phyloP scores from a whole-genome alignment of 92 coral and sea anemone species.

The Bergia sp. region DNA sequence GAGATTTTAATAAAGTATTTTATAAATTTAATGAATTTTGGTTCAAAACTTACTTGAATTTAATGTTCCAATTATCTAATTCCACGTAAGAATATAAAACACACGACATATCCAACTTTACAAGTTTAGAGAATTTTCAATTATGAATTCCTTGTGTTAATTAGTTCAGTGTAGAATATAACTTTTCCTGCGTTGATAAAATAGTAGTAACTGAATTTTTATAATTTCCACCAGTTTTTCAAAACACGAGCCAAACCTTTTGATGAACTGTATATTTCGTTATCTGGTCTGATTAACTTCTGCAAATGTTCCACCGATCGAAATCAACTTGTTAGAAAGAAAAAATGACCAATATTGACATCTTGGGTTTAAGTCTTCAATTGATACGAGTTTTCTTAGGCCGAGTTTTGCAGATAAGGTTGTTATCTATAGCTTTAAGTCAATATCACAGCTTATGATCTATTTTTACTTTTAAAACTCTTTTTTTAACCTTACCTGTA shows the following conservation, averaged over 20 bases:
- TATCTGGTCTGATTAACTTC: not conserved
- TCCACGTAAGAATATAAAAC: not conserved
- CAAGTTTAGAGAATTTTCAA: not conserved
- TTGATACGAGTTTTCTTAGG: not conserved
- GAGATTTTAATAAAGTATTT: not conserved
- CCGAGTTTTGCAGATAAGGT: not conserved
- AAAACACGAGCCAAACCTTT: not conserved
- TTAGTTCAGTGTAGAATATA: not conserved
- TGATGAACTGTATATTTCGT: not conserved
- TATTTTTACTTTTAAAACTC: not conserved
- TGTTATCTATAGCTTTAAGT: not conserved
- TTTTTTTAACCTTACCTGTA: conserved; percentile 14
- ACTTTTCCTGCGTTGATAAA: not conserved
- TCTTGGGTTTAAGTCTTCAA: not conserved
- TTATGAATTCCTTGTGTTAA: not conserved
- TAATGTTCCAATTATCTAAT: not conserved
- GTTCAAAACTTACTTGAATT: not conserved
- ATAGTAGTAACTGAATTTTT: not conserved
- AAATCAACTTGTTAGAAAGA: not conserved
- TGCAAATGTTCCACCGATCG: not conserved
- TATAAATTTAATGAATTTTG: not conserved
- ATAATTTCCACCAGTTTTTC: not conserved
- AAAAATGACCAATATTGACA: not conserved
- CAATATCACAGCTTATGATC: not conserved
- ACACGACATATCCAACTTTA: not conserved